phyloP scores from a whole-genome alignment of 2,113 vertebrate species.

The Albula goreensis region DNA sequence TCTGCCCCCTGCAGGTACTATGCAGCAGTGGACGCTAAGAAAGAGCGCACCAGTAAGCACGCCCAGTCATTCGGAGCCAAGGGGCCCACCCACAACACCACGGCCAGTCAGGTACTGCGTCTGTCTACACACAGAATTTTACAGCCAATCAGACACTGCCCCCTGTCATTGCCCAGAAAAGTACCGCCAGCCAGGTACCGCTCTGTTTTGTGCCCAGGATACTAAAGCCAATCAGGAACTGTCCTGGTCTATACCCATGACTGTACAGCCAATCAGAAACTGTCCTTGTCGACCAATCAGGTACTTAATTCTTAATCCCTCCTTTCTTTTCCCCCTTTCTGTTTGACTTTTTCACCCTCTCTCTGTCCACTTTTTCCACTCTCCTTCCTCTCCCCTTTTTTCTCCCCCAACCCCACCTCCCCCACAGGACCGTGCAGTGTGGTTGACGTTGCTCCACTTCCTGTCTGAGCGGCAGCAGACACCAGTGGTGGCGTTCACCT shows the following conservation, averaged over 20 bases:
- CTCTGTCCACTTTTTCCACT: not conserved
- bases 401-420: not conserved
- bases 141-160: not conserved
- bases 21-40: constrained; percentile 82
- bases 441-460: constrained; percentile 82
- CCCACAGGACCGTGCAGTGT: constrained; percentile 79
- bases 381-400: not conserved
- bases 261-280: not conserved
- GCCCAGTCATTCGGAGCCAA: constrained; percentile 87
- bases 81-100: constrained; percentile 70
- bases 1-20: constrained; percentile 73
- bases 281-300: not conserved
- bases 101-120: constrained; percentile 68
- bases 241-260: not conserved
- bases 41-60: constrained; percentile 85
- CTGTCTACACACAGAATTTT: not conserved
- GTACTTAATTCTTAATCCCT: not conserved
- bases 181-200: not conserved
- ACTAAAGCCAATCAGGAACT: not conserved
- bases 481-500: constrained; percentile 88
- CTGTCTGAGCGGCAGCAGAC: constrained; percentile 82
- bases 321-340: not conserved
- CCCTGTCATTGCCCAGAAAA: not conserved
- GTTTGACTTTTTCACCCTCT: not conserved
- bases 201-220: not conserved